Conservation (phyloP, 2,888 invertebrate species). For the Ophonus ardosiacus region DNA sequence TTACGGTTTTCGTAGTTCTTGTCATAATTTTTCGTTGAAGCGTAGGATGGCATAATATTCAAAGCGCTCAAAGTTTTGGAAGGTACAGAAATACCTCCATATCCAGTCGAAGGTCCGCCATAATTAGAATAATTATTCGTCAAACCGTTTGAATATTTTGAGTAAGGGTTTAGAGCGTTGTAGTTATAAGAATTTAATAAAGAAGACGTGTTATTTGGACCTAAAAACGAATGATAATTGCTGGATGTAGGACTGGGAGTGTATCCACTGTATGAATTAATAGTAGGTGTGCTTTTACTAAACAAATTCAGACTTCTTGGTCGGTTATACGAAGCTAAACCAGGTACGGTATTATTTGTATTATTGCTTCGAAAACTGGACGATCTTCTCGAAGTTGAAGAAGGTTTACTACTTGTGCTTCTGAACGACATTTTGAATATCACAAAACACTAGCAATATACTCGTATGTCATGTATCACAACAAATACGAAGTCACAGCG, state of each 20-base stretch:
- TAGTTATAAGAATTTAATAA: slow-evolving; percentile 66
- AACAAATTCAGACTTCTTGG: slow-evolving; percentile 72
- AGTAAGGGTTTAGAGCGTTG: slow-evolving; percentile 71
- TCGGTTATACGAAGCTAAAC: slow-evolving; percentile 69
- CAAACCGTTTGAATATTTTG: slow-evolving; percentile 74
- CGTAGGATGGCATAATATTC: slow-evolving; percentile 78
- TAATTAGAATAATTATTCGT: slow-evolving; percentile 74
- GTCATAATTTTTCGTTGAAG: slow-evolving; percentile 65
- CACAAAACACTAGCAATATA: slow-evolving; percentile 50
- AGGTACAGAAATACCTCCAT: slow-evolving; percentile 83
- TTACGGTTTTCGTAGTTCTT: slow-evolving; percentile 71
- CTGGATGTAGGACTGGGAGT: slow-evolving; percentile 24
- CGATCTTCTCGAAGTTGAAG: slow-evolving; percentile 46
- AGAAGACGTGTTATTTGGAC: slow-evolving; percentile 67
- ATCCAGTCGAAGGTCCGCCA: slow-evolving; percentile 82
- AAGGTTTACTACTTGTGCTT: slow-evolving; percentile 71
- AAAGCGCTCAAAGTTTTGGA: slow-evolving; percentile 79
- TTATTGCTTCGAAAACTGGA: slow-evolving; percentile 70
- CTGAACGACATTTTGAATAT: slow-evolving; percentile 69
- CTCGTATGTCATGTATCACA: slow-evolving; percentile 33
- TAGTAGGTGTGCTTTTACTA: slow-evolving; percentile 61
- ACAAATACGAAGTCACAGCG: slow-evolving; percentile 35
- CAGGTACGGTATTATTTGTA: slow-evolving; percentile 68
- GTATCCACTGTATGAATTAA: slow-evolving; percentile 50
- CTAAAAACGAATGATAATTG: slow-evolving; percentile 50